These are phyloP conservation scores for Lycopodina hypogea DNA, from an alignment of 37 sponge, comb jelly and placozoan genomes.

Conservation along the genomic window DNA sequence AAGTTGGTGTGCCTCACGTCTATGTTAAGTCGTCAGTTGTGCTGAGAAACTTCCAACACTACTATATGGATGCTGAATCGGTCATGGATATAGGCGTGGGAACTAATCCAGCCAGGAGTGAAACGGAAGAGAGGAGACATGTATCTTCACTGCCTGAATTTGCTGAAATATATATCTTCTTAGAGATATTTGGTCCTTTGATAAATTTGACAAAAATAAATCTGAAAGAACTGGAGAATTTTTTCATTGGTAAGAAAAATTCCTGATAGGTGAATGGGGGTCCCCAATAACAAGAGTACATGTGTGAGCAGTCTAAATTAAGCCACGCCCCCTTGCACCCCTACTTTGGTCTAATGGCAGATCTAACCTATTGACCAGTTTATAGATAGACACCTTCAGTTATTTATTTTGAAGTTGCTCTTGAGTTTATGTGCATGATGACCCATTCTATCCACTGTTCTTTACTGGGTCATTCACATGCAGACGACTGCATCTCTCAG, in stretches of 20 bases:
- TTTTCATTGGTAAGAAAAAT: constrained; percentile 40
- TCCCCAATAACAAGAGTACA: too few relatives aligned
- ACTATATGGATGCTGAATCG: not conserved
- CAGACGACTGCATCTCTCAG: not conserved
- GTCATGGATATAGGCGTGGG: not conserved
- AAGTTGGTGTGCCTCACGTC: too few relatives aligned
- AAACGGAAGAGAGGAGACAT: not conserved
- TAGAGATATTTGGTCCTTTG: constrained; percentile 28
- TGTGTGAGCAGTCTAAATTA: too few relatives aligned
- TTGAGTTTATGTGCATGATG: not conserved
- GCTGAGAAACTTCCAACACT: not conserved
- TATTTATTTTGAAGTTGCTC: too few relatives aligned
- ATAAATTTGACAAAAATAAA: constrained; percentile 31
- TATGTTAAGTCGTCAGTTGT: too few relatives aligned
- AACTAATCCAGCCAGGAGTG: too few relatives aligned
- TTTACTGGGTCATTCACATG: not conserved
- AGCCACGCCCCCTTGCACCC: too few relatives aligned
- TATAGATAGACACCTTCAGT: too few relatives aligned
- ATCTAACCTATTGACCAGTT: too few relatives aligned
- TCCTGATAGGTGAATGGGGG: too few relatives aligned
- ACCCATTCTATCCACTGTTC: not conserved
- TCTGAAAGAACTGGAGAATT: constrained; percentile 42
- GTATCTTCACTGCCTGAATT: constrained; percentile 44
- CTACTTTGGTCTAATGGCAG: too few relatives aligned
- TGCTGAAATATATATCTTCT: constrained; percentile 48